Conservation (phyloP, 2,797 vertebrate species). For the Erpetoichthys calabaricus region DNA sequence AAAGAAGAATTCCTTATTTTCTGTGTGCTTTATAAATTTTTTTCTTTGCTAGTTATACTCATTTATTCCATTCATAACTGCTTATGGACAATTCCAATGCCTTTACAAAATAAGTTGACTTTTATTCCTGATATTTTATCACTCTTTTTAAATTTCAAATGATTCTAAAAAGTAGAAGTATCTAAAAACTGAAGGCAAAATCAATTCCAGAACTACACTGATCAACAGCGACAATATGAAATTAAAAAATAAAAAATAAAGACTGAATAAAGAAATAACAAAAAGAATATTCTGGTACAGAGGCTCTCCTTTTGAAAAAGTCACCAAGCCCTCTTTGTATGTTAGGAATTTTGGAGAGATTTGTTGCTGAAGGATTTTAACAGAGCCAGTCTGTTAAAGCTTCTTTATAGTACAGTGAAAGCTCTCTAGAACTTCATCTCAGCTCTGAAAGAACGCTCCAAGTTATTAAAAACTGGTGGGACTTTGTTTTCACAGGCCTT, state of each 20-base stretch:
- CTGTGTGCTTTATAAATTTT: too few relatives aligned
- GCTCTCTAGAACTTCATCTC: conserved; percentile 16
- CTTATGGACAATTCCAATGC: not conserved
- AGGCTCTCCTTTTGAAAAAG: conserved; percentile 34
- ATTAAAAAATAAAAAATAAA: conserved; percentile 19
- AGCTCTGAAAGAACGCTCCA: conserved; percentile 29
- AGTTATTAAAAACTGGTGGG: conserved; percentile 29
- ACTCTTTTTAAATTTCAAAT: too few relatives aligned
- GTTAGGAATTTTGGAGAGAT: conserved; percentile 4
- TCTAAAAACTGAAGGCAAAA: conserved; percentile 37
- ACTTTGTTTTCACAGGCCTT: conserved; percentile 49
- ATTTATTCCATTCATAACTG: not conserved
- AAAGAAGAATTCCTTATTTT: not conserved
- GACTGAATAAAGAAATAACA: conserved; percentile 9
- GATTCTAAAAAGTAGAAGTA: conserved; percentile 38
- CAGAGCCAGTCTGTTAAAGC: conserved; percentile 83
- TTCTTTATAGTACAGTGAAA: conserved; percentile 40
- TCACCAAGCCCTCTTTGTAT: conserved; percentile 30
- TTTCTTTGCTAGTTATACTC: not conserved
- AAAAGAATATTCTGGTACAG: conserved; percentile 33
- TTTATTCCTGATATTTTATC: too few relatives aligned
- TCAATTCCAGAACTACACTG: conserved; percentile 39
- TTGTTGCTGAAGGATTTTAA: conserved; percentile 35
- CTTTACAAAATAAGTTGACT: too few relatives aligned
- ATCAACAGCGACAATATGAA: conserved; percentile 70